Conservation (phyloP, 2,113 vertebrate genomes). For the Nannospalax galili region DNA sequence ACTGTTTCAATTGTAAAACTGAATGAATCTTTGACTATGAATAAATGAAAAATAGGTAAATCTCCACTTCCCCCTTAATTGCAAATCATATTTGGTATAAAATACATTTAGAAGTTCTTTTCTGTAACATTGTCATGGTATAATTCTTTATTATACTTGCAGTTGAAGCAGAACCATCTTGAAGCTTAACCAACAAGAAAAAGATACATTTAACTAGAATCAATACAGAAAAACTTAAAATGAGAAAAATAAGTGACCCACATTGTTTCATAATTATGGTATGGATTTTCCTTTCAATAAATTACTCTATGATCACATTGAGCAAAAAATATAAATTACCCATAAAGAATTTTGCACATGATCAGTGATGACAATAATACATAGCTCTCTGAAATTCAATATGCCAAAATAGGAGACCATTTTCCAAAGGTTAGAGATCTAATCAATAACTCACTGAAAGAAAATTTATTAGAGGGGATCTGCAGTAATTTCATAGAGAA, state of each 20-base stretch:
- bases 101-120: slow-evolving; percentile 2
- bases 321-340: slow-evolving; percentile 65
- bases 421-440: slow-evolving; percentile 69
- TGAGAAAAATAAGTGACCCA: slow-evolving; percentile 64
- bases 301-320: slow-evolving; percentile 44
- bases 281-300: slow-evolving; percentile 68
- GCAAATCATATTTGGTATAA: neutral
- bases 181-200: slow-evolving; percentile 56
- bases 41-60: neutral
- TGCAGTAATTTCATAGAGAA: slow-evolving; percentile 48
- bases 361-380: slow-evolving; percentile 61
- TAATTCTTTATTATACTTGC: slow-evolving; percentile 22
- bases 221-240: slow-evolving; percentile 66
- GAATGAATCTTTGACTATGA: neutral
- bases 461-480: slow-evolving; percentile 64
- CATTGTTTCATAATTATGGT: slow-evolving; percentile 68
- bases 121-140: neutral
- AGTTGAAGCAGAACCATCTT: slow-evolving; percentile 7
- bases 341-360: slow-evolving; percentile 38
- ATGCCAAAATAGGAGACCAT: slow-evolving; percentile 40
- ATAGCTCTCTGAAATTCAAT: slow-evolving; percentile 59
- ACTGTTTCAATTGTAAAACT: slow-evolving; percentile 7
- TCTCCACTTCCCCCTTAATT: neutral
- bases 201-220: slow-evolving; percentile 66
- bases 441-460: slow-evolving; percentile 66